Evolutionary conservation across 2,888 invertebrate species (phyloP), one percentile per base, ranked within the genome.

Genomic region (Archaeoteleia sp.): DNA sequence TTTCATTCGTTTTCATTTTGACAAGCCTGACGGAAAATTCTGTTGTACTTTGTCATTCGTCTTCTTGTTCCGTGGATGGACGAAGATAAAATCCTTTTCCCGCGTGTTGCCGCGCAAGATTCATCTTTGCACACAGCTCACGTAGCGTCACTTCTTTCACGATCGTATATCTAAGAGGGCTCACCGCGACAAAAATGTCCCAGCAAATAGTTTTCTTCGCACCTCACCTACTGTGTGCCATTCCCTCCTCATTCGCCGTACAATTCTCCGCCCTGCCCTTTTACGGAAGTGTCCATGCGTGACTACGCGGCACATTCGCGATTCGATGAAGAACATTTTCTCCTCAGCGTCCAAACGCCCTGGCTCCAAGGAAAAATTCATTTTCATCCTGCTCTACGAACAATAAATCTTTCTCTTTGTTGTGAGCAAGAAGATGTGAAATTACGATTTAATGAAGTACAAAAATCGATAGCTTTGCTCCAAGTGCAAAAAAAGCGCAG

Each of bases 131-230:
- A 80, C 66, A 69, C 82, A 46, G 58, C 75, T 82, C 81, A 82
- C 81, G 81, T 81, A 81, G 65, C 73, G 66, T 72, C 77, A 73
- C 73, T 78, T 80, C 74, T 80, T 79, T 73, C 71, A 73, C 74
- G 76, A 80, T 79, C 80, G 78, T 76, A 79, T 74, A 79, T 80
- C 78, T 78, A 75, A 58, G 69, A 71, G 58, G 67, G 58, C 60
- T 55, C 27, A 62, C 40, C 53, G 37, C 53, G 48, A 68, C 74
- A 79, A 80, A 81, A 81, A 78, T 79, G 74, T 55, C 55, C 20
- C 57, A 70, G 67, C 75, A 74, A 78, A 81, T 80, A 80, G 79
- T 78, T 79, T 75, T 74, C 76, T 81, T 82, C 80, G 74, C 82
- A 78, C 82, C 79, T 81, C 71, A 35, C 46, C 30, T 35, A 27